Conservation (phyloP, 2,888 invertebrate genomes). For the Drosophila nr. perissopoda region DNA sequence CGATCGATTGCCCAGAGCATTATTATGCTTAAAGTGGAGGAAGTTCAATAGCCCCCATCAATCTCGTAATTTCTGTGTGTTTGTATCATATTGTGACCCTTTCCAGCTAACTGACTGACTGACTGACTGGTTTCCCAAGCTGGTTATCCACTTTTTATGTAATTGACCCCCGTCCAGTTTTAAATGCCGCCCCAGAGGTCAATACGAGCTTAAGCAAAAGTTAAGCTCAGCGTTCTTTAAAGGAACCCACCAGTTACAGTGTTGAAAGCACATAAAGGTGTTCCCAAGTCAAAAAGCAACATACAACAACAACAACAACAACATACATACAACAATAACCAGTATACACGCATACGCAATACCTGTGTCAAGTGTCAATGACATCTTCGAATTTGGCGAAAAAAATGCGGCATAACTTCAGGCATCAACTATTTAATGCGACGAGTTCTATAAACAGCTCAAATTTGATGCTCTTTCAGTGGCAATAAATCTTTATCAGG, state of each 20-base stretch:
- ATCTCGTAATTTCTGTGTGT: slow-evolving; percentile 52
- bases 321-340: background rate
- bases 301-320: background rate
- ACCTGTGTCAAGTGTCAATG: slow-evolving; percentile 37
- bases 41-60: slow-evolving; percentile 59
- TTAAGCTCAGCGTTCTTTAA: slow-evolving; percentile 15
- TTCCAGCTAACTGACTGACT: background rate
- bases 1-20: slow-evolving; percentile 34
- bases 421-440: slow-evolving; percentile 21
- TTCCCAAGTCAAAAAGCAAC: slow-evolving; percentile 5
- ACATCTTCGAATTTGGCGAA: slow-evolving; percentile 9
- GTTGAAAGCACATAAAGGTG: slow-evolving; percentile 18
- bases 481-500: background rate
- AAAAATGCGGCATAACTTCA: slow-evolving; percentile 45
- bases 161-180: slow-evolving; percentile 24
- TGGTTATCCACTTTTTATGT: slow-evolving; percentile 23
- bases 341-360: background rate
- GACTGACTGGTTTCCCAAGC: slow-evolving; percentile 4
- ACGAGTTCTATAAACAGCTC: background rate
- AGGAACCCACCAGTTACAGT: slow-evolving; percentile 19
- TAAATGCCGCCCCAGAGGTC: slow-evolving; percentile 24
- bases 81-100: slow-evolving; percentile 7
- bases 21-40: slow-evolving; percentile 1
- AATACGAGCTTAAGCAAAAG: slow-evolving; percentile 23
- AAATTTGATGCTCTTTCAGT: background rate